Conservation (phyloP, 2,797 vertebrate genomes). For the Helicolenus hilgendorfi region DNA sequence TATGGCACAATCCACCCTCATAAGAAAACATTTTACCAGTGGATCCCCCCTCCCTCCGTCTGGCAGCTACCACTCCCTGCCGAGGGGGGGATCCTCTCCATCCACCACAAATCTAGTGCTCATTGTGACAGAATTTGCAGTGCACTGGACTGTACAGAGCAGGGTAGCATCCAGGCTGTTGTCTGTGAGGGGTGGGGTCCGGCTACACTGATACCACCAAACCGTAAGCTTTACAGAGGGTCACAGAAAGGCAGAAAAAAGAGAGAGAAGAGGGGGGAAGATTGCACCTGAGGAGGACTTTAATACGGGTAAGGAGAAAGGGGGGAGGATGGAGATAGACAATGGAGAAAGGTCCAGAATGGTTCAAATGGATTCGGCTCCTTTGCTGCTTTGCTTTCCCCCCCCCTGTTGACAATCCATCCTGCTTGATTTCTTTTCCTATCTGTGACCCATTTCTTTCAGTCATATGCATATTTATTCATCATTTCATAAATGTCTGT, state of each 20-base stretch:
- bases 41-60: conserved; percentile 62
- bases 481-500: conserved; percentile 22
- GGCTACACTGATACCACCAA: conserved; percentile 85
- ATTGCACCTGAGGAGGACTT: conserved; percentile 88
- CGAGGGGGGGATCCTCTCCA: conserved; percentile 77
- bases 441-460: conserved; percentile 10
- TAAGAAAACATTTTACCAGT: conserved; percentile 56
- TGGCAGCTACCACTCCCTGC: conserved; percentile 87
- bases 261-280: conserved; percentile 87
- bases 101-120: conserved; percentile 82
- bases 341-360: conserved; percentile 82
- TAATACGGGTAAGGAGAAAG: conserved; percentile 89
- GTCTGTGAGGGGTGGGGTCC: conserved; percentile 92
- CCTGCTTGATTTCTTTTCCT: conserved; percentile 40
- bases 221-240: conserved; percentile 74
- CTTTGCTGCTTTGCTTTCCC: conserved; percentile 49
- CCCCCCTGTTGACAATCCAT: conserved; percentile 45
- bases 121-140: conserved; percentile 90
- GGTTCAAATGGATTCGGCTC: conserved; percentile 62
- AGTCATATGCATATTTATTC: conserved; percentile 18
- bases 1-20: conserved; percentile 82
- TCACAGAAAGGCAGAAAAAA: conserved; percentile 72
- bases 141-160: conserved; percentile 88
- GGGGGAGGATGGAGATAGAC: conserved; percentile 69
- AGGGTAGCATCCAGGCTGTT: conserved; percentile 88